A percentile compares a stretch with the other conserved stretches of the same genome.
Evolutionary conservation across 2,888 invertebrate genomes (phyloP).

Genomic region (Aleiodes leptofemur): DNA sequence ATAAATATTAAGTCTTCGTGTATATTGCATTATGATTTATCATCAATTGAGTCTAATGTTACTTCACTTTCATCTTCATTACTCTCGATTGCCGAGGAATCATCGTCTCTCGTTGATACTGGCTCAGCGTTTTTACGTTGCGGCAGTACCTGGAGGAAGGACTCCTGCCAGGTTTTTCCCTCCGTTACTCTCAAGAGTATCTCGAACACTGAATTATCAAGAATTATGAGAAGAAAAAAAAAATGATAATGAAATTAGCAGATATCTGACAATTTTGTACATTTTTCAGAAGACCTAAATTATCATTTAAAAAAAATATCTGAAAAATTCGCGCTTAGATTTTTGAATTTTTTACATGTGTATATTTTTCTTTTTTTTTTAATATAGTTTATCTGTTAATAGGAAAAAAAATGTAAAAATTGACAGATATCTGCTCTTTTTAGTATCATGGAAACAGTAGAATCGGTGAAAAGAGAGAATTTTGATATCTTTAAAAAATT

Average conservation of each 20-base stretch:
- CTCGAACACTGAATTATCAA: slow-evolving; percentile 85
- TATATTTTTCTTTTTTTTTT: too few relatives aligned
- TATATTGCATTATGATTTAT: not conserved
- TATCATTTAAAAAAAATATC: too few relatives aligned
- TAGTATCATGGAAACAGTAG: not conserved
- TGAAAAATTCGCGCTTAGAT: too few relatives aligned
- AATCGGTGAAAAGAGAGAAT: too few relatives aligned
- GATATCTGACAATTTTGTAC: too few relatives aligned
- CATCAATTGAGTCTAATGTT: not conserved
- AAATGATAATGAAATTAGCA: too few relatives aligned
- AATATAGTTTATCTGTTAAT: too few relatives aligned
- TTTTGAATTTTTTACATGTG: too few relatives aligned
- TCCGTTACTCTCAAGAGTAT: slow-evolving; percentile 86
- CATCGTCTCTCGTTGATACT: slow-evolving; percentile 59
- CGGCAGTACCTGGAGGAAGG: slow-evolving; percentile 86
- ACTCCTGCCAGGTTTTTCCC: slow-evolving; percentile 87
- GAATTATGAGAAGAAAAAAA: not conserved
- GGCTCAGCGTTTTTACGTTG: slow-evolving; percentile 83
- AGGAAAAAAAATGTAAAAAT: too few relatives aligned
- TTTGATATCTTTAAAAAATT: too few relatives aligned
- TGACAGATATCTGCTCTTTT: too few relatives aligned
- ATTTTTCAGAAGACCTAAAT: too few relatives aligned
- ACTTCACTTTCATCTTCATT: slow-evolving; percentile 3
- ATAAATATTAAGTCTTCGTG: slow-evolving; percentile 21
- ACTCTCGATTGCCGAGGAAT: not conserved